Base-by-base conservation (phyloP, 2,797 vertebrate species). In the Crax fasciolata region DNA sequence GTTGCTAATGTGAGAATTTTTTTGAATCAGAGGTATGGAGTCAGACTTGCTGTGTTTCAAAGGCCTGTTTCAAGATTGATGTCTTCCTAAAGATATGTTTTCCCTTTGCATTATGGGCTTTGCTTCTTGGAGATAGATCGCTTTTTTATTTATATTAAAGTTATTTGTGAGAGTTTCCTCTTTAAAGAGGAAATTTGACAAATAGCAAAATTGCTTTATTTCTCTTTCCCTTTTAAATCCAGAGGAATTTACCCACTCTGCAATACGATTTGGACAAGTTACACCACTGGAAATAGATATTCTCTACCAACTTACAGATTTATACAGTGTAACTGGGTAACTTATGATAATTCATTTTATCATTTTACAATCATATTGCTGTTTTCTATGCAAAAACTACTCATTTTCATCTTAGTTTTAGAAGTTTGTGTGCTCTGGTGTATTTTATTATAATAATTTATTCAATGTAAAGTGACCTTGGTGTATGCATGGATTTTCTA, bases 241-340 rank as follows among this genome's bases (percentile, higher is more conserved):
- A 99, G 99, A 99, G 98, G 99, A 99, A 97, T 99, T 99, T 98
- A 98, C 99, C 86, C 98, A 99, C 87, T 98, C 97, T 93, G 99
- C 99, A 84, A 99, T 99, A 97, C 99, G 98, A 97, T 99, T 99
- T 97, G 99, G 99, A 97, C 99, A 99, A 98, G 98, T 99, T 92
- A 99, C 99, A 78, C 99, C 99, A 4, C 96, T 99, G 98, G 99
- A 99, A 98, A 98, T 99, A 74, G 99, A 99, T 98, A 99, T 99
- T 96, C 98, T 99, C 23, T 99, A 98, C 97, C 99, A 99, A 87
- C 98, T 99, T 16, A 97, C 98, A 49, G 98, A 99, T 77, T 98
- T 99, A 85, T 99, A 99, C 97, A 98, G 98, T 91, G 99, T 98
- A 94, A 98, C 99, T 35, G 99, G 99, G 99, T 99, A 98, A 99